A percentile compares a stretch with the other conserved stretches of the same genome.
Conservation (phyloP, 2,113 vertebrate species). For the Ameiurus melas region DNA sequence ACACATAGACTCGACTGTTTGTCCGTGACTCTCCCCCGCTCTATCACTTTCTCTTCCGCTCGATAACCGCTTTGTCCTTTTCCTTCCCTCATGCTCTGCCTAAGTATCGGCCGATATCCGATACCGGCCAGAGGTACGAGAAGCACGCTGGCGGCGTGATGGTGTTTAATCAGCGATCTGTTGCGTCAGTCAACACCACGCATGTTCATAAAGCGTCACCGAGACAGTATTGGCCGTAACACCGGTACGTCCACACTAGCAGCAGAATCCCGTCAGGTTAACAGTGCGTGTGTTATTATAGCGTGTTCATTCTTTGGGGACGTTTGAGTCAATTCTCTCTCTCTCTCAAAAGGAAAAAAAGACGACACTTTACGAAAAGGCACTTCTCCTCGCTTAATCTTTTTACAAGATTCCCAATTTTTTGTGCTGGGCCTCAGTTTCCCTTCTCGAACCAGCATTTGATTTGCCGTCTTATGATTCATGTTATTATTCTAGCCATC, state of each 20-base stretch:
- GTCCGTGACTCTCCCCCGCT: slow-evolving; percentile 71
- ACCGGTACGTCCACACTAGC: not conserved
- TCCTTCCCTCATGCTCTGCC: slow-evolving; percentile 1
- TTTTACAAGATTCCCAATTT: slow-evolving; percentile 47
- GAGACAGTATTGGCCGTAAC: not conserved
- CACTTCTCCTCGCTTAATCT: slow-evolving; percentile 21
- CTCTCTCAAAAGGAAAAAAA: not conserved
- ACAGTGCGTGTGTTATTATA: not conserved
- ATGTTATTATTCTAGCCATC: slow-evolving; percentile 56
- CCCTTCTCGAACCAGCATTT: slow-evolving; percentile 55
- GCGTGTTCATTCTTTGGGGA: slow-evolving; percentile 16
- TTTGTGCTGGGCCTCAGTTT: not conserved
- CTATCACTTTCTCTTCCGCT: slow-evolving; percentile 67
- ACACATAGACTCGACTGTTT: slow-evolving; percentile 32
- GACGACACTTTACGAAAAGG: slow-evolving; percentile 53
- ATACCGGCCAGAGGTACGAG: not conserved
- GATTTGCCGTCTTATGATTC: slow-evolving; percentile 64
- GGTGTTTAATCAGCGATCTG: not conserved
- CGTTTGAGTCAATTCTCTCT: slow-evolving; percentile 18
- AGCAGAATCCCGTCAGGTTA: not conserved
- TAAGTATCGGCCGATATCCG: not conserved
- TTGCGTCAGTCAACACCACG: not conserved
- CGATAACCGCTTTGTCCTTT: slow-evolving; percentile 67
- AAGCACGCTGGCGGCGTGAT: not conserved
- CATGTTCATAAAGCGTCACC: not conserved